Base-by-base conservation (phyloP, 2,113 vertebrate genomes). In the Bufo bufo region DNA sequence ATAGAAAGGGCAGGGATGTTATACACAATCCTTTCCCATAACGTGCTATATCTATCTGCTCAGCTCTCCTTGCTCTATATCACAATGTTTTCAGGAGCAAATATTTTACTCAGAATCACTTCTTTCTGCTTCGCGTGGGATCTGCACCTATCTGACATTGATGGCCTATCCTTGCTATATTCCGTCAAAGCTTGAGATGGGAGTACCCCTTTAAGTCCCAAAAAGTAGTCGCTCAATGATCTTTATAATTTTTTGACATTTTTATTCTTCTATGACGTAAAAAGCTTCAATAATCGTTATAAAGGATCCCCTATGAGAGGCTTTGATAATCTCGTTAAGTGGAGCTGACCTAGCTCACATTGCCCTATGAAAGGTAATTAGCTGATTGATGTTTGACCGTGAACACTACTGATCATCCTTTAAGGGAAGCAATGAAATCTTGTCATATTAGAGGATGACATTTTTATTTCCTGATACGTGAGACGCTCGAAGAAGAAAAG, bases 261-360 rank as follows among this genome's bases (percentile, higher is more conserved):
- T 69, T 7, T 72, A 17, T 43, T 45, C 47, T 72, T 83, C 54
- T 49, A 45, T 84, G 59, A 33, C 20, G 20, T 74, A 59, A 65
- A 49, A 86, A 43, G 4, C 54, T n/a, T 11, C 59, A 61, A 59
- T 79, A 8, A 50, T 78, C 14, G 14, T 79, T 16, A 11, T 52
- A 69, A 56, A 2, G 17, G n/a, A 43, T 49, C 65, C 23, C 61
- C 4, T 69, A 50, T 80, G 61, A 19, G 49, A 78, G 0, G 23
- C 85, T 86, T 80, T 79, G 59, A 65, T 86, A 79, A 86, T 86
- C 77, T 69, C 14, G 10, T 63, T 87, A 80, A 87, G 85, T 58
- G 85, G 16, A 19, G 10, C 63, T 43, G 85, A 87, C 77, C 85
- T 69, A 54, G 23, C 23, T 81, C 63, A 43, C 50, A 43, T 50